phyloP scores from a whole-genome alignment of 2,113 vertebrate species.

The Callionymus lyra region DNA sequence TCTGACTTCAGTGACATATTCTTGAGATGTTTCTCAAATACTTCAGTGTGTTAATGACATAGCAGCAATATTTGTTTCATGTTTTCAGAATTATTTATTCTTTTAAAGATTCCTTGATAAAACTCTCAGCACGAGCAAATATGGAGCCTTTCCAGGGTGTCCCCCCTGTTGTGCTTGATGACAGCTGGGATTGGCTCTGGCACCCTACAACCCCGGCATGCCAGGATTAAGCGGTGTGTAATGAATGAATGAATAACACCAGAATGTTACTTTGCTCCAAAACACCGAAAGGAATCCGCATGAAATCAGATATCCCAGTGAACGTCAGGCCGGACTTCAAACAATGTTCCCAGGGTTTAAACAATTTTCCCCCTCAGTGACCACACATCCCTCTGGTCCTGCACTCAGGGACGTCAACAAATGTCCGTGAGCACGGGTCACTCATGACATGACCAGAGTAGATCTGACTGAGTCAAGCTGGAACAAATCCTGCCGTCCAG shows the following conservation, averaged over 20 bases:
- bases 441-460: slow-evolving; percentile 44
- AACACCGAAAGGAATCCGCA: slow-evolving; percentile 37
- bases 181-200: too few relatives aligned
- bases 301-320: slow-evolving; percentile 34
- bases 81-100: too few relatives aligned
- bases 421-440: slow-evolving; percentile 22
- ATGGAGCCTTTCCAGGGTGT: too few relatives aligned
- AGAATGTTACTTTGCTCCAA: slow-evolving; percentile 27
- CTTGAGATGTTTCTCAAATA: too few relatives aligned
- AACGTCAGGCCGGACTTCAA: slow-evolving; percentile 43
- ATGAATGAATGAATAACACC: not conserved
- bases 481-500: slow-evolving; percentile 36
- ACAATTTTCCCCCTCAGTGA: slow-evolving; percentile 41
- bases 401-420: slow-evolving; percentile 23
- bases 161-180: too few relatives aligned
- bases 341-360: slow-evolving; percentile 40
- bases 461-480: slow-evolving; percentile 44
- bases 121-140: too few relatives aligned
- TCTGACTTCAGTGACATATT: too few relatives aligned
- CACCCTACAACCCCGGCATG: too few relatives aligned
- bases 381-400: slow-evolving; percentile 25
- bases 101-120: too few relatives aligned
- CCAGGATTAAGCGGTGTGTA: too few relatives aligned
- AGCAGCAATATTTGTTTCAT: too few relatives aligned
- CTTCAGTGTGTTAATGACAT: too few relatives aligned